These are phyloP conservation scores for Allobates femoralis DNA, from an alignment of 2,797 vertebrate genomes.

Conservation along the genomic window DNA sequence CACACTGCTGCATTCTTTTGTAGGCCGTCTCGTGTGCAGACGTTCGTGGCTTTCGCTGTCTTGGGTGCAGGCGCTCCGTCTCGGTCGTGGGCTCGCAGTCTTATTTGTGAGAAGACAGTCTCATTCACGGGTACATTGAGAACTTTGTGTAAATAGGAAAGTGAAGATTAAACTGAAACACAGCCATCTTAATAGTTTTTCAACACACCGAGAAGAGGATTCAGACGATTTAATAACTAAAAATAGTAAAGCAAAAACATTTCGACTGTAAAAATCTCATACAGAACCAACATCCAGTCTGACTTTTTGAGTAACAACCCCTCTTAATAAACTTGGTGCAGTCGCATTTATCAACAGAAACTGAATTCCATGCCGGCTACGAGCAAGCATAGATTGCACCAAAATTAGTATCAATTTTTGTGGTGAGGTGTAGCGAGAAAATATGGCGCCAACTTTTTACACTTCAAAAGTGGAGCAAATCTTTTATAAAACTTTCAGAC, in stretches of 20 bases:
- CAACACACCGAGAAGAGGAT: not conserved
- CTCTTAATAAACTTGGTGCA: no score
- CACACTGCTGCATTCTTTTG: conserved; percentile 45
- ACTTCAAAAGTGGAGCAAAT: no score
- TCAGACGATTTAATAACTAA: not conserved
- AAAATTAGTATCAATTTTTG: no score
- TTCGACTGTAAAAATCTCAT: not conserved
- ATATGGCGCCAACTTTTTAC: no score
- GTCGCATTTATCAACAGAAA: no score
- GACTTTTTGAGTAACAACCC: not conserved
- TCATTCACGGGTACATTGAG: conserved; percentile 13
- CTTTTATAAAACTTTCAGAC: no score
- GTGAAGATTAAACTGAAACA: not conserved
- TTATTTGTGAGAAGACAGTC: conserved; percentile 15
- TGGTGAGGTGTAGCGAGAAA: no score
- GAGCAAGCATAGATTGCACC: no score
- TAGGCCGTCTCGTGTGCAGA: conserved; percentile 1
- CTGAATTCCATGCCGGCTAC: no score
- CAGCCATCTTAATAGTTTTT: not conserved
- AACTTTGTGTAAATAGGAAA: conserved; percentile 13
- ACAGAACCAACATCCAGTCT: not conserved
- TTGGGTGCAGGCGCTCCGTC: not conserved
- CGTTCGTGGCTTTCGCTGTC: conserved; percentile 8
- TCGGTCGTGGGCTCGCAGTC: not conserved
- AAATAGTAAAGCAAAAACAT: not conserved